These are phyloP conservation scores for Odocoileus hemionus DNA, from an alignment of 2,113 vertebrate genomes.

Conservation along the genomic window DNA sequence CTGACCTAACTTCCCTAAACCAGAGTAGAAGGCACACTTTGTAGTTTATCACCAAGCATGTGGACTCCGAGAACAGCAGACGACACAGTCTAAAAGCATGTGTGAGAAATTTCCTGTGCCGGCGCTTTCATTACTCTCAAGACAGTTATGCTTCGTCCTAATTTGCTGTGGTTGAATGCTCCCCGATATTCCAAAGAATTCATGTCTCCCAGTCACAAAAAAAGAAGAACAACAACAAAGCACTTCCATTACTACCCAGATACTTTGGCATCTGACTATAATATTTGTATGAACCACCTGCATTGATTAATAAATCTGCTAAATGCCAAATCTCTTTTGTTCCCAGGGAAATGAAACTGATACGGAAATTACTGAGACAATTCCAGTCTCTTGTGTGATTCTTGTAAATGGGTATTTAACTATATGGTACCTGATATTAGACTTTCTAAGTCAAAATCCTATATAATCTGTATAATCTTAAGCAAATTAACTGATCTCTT, in stretches of 20 bases:
- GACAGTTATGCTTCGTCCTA: background rate
- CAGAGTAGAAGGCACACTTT: background rate
- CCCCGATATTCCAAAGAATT: background rate
- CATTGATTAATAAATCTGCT: background rate
- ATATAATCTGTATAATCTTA: background rate
- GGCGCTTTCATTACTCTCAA: background rate
- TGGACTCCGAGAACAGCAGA: background rate
- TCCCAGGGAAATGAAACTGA: background rate
- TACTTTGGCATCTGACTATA: background rate
- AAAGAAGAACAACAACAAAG: background rate
- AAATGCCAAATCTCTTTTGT: constrained; percentile 15
- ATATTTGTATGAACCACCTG: background rate
- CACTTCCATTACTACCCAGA: background rate
- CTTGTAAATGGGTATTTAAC: background rate
- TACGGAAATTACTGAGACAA: background rate
- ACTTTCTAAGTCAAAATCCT: background rate
- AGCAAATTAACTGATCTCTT: background rate
- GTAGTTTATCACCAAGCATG: background rate
- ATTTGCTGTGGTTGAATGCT: background rate
- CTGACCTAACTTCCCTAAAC: background rate
- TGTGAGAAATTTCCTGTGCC: background rate
- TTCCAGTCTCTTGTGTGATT: background rate
- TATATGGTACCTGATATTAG: background rate
- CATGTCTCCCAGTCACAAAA: background rate
- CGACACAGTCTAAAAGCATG: background rate